Conservation (phyloP, 2,113 vertebrate species). For the Cavia porcellus region DNA sequence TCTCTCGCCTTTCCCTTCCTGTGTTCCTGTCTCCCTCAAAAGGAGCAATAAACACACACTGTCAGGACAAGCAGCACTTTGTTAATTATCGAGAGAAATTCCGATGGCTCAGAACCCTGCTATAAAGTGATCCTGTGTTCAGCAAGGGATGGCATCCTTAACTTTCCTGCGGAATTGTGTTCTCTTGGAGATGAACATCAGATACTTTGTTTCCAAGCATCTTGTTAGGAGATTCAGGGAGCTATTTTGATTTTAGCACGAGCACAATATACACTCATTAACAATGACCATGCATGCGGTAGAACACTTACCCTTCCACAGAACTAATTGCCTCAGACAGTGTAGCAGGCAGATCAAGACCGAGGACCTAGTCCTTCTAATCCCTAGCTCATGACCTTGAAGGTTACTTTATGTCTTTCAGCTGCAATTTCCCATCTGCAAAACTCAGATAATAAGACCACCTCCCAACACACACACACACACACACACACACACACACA, state of each 20-base stretch:
- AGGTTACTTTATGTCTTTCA: conserved; percentile 40
- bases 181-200: not conserved
- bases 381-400: conserved; percentile 50
- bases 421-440: conserved; percentile 51
- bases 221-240: conserved; percentile 3
- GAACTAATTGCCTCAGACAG: conserved; percentile 41
- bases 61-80: conserved; percentile 49
- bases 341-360: conserved; percentile 28
- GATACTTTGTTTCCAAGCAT: not conserved
- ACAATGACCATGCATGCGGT: not conserved
- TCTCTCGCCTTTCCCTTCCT: not conserved
- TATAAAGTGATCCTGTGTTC: not conserved
- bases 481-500: not conserved
- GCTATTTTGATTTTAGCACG: conserved; percentile 49
- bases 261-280: not conserved
- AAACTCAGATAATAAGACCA: conserved; percentile 44
- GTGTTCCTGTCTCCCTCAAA: conserved; percentile 23
- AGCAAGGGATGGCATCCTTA: not conserved
- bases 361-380: not conserved
- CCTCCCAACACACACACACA: not conserved
- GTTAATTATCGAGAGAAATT: conserved; percentile 61
- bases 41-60: conserved; percentile 69
- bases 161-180: not conserved
- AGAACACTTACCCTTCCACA: conserved; percentile 20
- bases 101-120: conserved; percentile 7